Conservation (phyloP, 2,888 invertebrate species). For the Drymonia ruficornis region DNA sequence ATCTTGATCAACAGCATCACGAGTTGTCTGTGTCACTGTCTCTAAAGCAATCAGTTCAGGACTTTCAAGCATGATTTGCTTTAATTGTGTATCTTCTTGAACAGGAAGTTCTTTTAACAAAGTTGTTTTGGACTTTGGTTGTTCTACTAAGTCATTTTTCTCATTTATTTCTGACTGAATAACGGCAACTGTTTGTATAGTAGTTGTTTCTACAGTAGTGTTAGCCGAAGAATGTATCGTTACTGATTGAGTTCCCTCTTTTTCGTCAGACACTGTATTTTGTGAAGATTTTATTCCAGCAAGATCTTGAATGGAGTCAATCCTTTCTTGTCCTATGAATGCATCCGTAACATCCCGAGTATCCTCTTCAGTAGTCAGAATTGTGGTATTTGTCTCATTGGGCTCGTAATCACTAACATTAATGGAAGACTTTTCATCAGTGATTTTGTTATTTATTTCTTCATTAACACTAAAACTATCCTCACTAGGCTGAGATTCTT, state of each 20-base stretch:
- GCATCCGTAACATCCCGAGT: constrained; percentile 18
- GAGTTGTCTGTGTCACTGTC: not conserved
- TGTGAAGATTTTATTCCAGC: not conserved
- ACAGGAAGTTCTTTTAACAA: not conserved
- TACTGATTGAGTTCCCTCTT: not conserved
- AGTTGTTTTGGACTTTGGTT: not conserved
- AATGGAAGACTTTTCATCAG: constrained; percentile 54
- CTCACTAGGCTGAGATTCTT: constrained; percentile 46
- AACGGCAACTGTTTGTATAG: constrained; percentile 4
- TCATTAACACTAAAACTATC: constrained; percentile 33
- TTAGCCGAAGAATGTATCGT: constrained; percentile 12
- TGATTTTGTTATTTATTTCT: constrained; percentile 51
- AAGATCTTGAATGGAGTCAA: not conserved
- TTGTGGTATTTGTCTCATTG: constrained; percentile 8
- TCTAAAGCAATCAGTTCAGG: constrained; percentile 4
- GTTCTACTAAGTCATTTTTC: not conserved
- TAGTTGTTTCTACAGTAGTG: constrained; percentile 7
- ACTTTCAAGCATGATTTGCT: not conserved
- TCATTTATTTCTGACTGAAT: not conserved
- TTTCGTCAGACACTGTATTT: not conserved
- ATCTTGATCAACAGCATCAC: constrained; percentile 3
- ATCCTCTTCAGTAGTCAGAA: constrained; percentile 10
- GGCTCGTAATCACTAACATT: constrained; percentile 28
- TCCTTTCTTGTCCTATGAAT: constrained; percentile 13
- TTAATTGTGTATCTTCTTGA: not conserved